Percentiles rank a stretch among this genome's conserved stretches.
Conservation (phyloP, 2,797 vertebrate species). For the Miichthys miiuy region DNA sequence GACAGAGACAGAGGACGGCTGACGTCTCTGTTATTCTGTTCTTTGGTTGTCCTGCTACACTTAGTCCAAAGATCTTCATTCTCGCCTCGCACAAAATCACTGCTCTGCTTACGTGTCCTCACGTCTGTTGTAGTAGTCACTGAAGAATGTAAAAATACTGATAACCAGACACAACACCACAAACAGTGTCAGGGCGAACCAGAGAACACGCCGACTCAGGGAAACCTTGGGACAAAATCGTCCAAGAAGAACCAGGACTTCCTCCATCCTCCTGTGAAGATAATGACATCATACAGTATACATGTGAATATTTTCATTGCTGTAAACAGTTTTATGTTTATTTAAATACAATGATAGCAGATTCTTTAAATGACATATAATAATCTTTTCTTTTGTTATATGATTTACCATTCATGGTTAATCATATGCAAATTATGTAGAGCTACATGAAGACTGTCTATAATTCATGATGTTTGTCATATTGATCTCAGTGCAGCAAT, state of each 20-base stretch:
- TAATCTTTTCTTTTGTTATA: not conserved
- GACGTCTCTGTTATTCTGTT: constrained; percentile 52
- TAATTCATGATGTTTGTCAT: not conserved
- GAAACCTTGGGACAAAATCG: constrained; percentile 82
- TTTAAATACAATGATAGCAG: not conserved
- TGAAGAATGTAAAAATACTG: constrained; percentile 84
- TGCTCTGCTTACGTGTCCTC: constrained; percentile 76
- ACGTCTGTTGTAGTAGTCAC: constrained; percentile 73
- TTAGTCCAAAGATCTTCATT: constrained; percentile 74
- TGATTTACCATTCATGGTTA: not conserved
- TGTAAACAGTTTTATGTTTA: not conserved
- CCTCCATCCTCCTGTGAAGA: constrained; percentile 80
- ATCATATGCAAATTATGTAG: not conserved
- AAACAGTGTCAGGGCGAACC: constrained; percentile 79
- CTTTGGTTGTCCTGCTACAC: constrained; percentile 69
- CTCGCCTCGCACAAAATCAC: constrained; percentile 44
- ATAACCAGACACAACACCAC: constrained; percentile 81
- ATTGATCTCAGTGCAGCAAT: not conserved
- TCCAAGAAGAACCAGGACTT: constrained; percentile 77
- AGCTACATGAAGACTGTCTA: not conserved
- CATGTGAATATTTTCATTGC: not conserved
- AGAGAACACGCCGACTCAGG: constrained; percentile 76
- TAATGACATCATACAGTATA: not conserved
- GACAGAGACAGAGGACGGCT: constrained; percentile 14
- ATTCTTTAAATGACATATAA: not conserved